Percentiles rank a stretch among this genome's conserved stretches.
These are phyloP conservation scores for Phymorhynchus buccinoides DNA, from an alignment of 1,140 invertebrate genomes.

Conservation along the genomic window DNA sequence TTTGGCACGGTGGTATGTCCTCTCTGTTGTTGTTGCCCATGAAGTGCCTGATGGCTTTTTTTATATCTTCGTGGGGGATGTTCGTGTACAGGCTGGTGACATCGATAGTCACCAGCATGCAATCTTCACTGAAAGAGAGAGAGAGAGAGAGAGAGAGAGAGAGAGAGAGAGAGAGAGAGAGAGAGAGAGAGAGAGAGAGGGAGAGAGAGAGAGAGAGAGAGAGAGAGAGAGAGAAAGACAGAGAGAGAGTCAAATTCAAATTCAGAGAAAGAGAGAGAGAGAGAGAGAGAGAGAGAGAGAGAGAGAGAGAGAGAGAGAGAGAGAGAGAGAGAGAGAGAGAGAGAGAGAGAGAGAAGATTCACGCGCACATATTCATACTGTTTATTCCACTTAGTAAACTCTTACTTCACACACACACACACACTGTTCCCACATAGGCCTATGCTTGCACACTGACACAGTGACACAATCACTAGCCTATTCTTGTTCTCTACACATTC, in stretches of 20 bases:
- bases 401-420: background rate
- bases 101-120: background rate
- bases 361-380: too few species aligned
- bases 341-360: too few species aligned
- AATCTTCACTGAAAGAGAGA: too few species aligned
- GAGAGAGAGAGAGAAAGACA: background rate
- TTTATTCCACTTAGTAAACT: too few species aligned
- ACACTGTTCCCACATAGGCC: background rate
- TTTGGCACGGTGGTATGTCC: too few species aligned
- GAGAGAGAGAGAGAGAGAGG: constrained; percentile 17
- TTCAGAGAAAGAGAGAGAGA: too few species aligned
- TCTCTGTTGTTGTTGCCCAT: background rate
- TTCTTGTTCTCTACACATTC: background rate
- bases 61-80: background rate
- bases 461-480: background rate
- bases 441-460: background rate
- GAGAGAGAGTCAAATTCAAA: background rate
- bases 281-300: too few species aligned
- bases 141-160: background rate
- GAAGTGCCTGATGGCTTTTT: background rate
- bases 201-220: constrained; percentile 17
- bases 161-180: background rate
- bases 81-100: background rate
- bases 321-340: too few species aligned
- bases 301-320: too few species aligned